Base-by-base conservation (phyloP, 2,888 invertebrate genomes). In the Gandaritis pyraliata region DNA sequence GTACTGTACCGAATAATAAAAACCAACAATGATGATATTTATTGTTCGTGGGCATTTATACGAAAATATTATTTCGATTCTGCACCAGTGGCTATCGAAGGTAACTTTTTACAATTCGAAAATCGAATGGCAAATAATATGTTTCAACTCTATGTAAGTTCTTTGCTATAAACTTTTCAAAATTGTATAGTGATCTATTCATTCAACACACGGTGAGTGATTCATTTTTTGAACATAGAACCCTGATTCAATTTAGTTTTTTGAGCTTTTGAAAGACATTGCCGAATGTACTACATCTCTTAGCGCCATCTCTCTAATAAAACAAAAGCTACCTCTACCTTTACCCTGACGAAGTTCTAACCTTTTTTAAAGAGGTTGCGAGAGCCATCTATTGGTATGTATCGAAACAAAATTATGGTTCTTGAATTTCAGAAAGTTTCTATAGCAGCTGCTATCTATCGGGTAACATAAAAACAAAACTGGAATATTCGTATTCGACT, bases 1-100 rank as follows among this genome's bases (percentile, higher is more conserved):
- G 69, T 72, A 73, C 65, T 62, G 61, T 72, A 72, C 69, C 51
- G 48, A 39, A 62, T 65, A 68, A 39, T 71, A 74, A 76, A 76
- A 58, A 63, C 15, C n/a, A 39, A 38, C 12, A 15, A n/a, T n/a
- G n/a, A n/a, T n/a, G n/a, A n/a, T n/a, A n/a, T n/a, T 23, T 10
- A 16, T 4, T 16, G 16, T 7, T 47, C 13, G 13, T 47, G 30
- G 29, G 8, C 10, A 16, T 16, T 43, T 43, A 43, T 16, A 16
- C 13, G 2, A 41, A 13, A 41, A 2, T n/a, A 13, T 15, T 8
- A 41, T 15, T 5, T 41, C 8, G 15, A 41, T 5, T 15, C 41
- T 38, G 2, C 12, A 38, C 6, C 23, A 23, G 23, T 23, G 23
- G 23, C 6, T 23, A 23, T 23, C n/a, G n/a, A n/a, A n/a, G n/a